Evolutionary conservation across 1,140 invertebrate genomes (phyloP), one percentile per base, ranked within the genome.

Genomic region (Eumeta japonica): DNA sequence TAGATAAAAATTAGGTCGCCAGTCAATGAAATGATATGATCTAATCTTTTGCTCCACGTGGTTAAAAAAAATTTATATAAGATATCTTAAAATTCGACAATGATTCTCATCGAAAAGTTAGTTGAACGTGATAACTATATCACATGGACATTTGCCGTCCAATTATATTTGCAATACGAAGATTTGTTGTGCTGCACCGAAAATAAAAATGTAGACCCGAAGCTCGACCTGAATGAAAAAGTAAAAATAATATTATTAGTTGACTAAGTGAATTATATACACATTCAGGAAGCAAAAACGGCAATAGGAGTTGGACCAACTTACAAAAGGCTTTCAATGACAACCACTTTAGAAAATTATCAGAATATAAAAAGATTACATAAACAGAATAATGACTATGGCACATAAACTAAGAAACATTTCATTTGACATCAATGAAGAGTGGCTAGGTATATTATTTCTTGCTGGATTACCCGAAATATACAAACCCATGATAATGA

Each of bases 401-500:
- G 52, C 53, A 9, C 56, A 68, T n/a, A 62, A 57, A 19, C 36
- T 72, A 11, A 50, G 41, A 30, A 46, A 46, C 13, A 52, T 62
- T 11, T 40, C 39, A n/a, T 53, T 62, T 27, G n/a, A 28, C 10
- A 37, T 51, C 47, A 28, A 58, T 53, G 41, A 60, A 42, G 58
- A 49, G 14, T 40, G 40, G 40, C 14, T 66, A 5, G 62, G 63
- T 10, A 59, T 55, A 2, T 30, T 67, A 13, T 35, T 71, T 18
- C 43, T 71, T 4, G 52, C 57, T n/a, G 62, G 63, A 5, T 42
- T 66, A 43, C 58, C 59, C 1, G 54, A 61, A 7, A 17, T 56
- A 10, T 70, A 57, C 42, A 24, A 47, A 39, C 58, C 64, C 3
- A 67, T 68, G 58, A 65, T 68, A 3, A 66, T 71, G 55, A 56